Base-by-base conservation (phyloP, 2,888 invertebrate genomes). In the Idaea straminata region DNA sequence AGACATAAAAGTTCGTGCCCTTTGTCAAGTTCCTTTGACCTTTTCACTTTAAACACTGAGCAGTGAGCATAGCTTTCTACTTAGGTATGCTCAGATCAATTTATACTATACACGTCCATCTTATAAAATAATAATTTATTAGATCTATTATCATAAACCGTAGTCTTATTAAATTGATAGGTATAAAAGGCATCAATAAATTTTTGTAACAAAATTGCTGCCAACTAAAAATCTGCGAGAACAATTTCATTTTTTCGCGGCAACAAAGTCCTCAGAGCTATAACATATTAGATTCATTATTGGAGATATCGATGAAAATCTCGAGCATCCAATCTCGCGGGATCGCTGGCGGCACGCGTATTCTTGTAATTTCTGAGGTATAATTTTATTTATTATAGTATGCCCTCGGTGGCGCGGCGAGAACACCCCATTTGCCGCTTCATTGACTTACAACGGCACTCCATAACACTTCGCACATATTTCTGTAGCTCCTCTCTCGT, bases 361-460 rank as follows among this genome's bases (percentile, higher is more conserved):
- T 92, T 91, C 90, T 92, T 91, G 92, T 92, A 92, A 92, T 92
- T 92, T 92, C 91, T 88, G 87, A 84, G 88, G 89, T 87, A 92
- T 92, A 92, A 92, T 92, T 92, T 92, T 92, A 92, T 92, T 92
- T 92, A 92, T 92, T 92, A 92, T 91, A 91, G 88, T 87, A 82
- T 86, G 84, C 87, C 88, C 87, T 86, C 87, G 83, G 83, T 82
- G 82, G 77, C 81, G 84, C 84, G 82, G 78, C 85, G 85, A 85
- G 90, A 89, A 87, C 88, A 91, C 91, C 92, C 92, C 88, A 92
- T 92, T 92, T 92, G 82, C 89, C 91, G 91, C 91, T 87, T 92
- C 92, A 92, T 92, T 92, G 92, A 92, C 92, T 92, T 92, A 92
- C 92, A 92, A 92, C 91, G 91, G 87, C 89, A 88, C 90, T 91